Evolutionary conservation across 2,113 vertebrate species (phyloP).

Genomic region (Mustela nigripes): DNA sequence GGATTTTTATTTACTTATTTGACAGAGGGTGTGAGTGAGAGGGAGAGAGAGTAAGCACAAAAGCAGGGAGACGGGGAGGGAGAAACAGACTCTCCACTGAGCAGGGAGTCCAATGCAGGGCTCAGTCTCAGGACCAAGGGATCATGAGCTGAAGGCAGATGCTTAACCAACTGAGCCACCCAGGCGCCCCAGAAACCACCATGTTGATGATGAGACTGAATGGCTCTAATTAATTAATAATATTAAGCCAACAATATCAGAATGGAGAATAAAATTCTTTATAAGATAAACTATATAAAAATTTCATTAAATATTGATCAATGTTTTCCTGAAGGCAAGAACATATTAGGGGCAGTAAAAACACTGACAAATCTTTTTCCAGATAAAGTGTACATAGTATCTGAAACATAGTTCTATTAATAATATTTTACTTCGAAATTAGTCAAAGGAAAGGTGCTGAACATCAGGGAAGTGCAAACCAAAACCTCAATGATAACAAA

Average conservation of each 20-base stretch:
- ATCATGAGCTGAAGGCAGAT: not conserved
- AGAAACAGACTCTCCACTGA: not conserved
- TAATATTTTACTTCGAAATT: slow-evolving; percentile 20
- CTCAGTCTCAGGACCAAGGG: not conserved
- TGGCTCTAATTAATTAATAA: not conserved
- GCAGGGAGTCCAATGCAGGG: not conserved
- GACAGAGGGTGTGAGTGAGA: not conserved
- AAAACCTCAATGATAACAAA: not conserved
- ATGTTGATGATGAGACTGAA: not conserved
- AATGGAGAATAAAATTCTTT: slow-evolving; percentile 24
- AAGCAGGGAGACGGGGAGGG: not conserved
- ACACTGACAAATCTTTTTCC: not conserved
- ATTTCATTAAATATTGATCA: slow-evolving; percentile 5
- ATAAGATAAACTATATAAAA: not conserved
- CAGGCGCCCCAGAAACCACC: not conserved
- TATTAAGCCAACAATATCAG: not conserved
- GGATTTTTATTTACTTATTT: not conserved
- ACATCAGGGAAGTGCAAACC: not conserved
- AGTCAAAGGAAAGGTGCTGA: not conserved
- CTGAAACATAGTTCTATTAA: not conserved
- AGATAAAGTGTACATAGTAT: not conserved
- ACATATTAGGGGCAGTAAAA: not conserved
- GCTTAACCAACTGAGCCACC: not conserved
- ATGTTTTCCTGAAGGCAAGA: not conserved
- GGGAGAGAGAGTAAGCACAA: not conserved